Base-by-base conservation (phyloP, 2,888 invertebrate species). In the Agrilus cyanescens region DNA sequence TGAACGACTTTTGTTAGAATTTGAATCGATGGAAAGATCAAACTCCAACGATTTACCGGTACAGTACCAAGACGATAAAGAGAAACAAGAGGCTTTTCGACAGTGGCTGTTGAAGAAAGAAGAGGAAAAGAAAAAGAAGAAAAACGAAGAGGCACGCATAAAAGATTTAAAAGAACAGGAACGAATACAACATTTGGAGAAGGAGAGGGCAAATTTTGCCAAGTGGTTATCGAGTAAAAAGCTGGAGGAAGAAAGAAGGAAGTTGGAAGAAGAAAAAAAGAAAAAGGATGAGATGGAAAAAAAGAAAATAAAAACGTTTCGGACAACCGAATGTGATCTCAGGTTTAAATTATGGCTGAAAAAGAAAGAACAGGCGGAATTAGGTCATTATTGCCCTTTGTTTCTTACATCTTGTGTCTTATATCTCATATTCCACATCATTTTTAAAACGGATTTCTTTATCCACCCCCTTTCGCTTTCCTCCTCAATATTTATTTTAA, bases 341-440 rank as follows among this genome's bases (percentile, higher is more conserved):
- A 55, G 51, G 35, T 65, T 54, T 52, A 56, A 60, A 32, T 44
- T 59, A 33, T 80, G 80, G 80, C 63, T 71, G 20, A 68, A 68
- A 38, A 74, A 67, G 51, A 80, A 80, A 49, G 73, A 76, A 41
- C 72, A 75, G 44, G 66, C 69, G 12, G 69, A 73, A 43, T 74
- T 76, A 68, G 70, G 79, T 78, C 58, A 50, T 41, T 37, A 37
- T 25, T 37, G 5, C 7, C 10, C 36, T 14, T 41, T 13, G 13
- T 15, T 14, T 20, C 37, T 33, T 14, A 33, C 20, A 6, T 5
- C 25, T 2, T 25, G 12, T n/a, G 16, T 44, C 36, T 18, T 15
- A 12, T 37, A 20, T 20, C n/a, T n/a, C n/a, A n/a, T n/a, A n/a
- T n/a, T n/a, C n/a, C n/a, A n/a, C n/a, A n/a, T n/a, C n/a, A n/a